Evolutionary conservation across 2,888 invertebrate species (phyloP), one percentile per base, ranked within the genome.

Genomic region (Eupithecia subfuscata): DNA sequence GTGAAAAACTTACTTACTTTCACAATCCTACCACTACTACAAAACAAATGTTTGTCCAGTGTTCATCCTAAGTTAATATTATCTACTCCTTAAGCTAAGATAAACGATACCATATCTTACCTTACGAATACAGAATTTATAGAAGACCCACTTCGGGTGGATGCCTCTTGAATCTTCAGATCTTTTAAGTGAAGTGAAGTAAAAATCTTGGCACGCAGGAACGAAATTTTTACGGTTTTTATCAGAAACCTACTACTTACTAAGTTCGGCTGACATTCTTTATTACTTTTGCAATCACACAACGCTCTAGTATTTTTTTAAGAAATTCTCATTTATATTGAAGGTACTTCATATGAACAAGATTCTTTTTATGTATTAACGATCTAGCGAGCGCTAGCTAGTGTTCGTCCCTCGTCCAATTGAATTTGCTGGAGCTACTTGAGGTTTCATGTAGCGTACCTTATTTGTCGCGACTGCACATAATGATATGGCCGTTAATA

Each of bases 161-260:
- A 65, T 75, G 16, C 37, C 60, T 45, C 69, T 69, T 52, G 74
- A 65, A 74, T 69, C 48, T 74, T 71, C 14, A 70, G 72, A 73
- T 69, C 65, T 65, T 71, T 73, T 56, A 68, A 45, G 78, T 73
- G 76, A 73, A 76, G n/a, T 75, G 74, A 73, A 74, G 56, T 74
- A 69, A 68, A 69, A 71, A 71, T 69, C 65, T 70, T 70, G 25
- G 70, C 60, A 72, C 75, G 78, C 74, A 71, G 68, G 73, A 73
- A 40, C 18, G 63, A 78, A 68, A 65, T 69, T 40, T 72, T 65
- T 56, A 63, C 45, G 71, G 52, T 52, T 45, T 72, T 72, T 75
- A 75, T 75, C 69, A 63, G 63, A 34, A 34, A 34, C 11, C 34
- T 8, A 64, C 30, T 64, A 30, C 30, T 30, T 30, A 9, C 64